Evolutionary conservation across 2,113 vertebrate species (phyloP).

Genomic region (Chlorodrepanis virens): DNA sequence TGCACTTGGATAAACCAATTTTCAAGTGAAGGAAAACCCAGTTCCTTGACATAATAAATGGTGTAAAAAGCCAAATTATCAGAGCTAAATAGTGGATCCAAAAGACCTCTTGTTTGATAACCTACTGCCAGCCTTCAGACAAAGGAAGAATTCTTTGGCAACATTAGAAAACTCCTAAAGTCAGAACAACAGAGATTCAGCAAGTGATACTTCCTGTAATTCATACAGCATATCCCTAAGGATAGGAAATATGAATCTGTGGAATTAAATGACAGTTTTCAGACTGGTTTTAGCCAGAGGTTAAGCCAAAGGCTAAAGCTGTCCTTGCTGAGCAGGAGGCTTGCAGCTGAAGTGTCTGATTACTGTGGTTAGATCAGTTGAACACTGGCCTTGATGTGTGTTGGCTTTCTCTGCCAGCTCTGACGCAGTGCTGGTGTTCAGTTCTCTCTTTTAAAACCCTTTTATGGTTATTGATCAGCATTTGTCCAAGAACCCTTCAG

Average conservation of each 20-base stretch:
- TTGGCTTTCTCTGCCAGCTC: neutral
- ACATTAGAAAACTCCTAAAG: neutral
- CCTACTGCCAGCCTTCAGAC: neutral
- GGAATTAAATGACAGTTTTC: neutral
- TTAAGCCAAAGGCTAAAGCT: conserved; percentile 4
- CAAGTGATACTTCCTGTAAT: neutral
- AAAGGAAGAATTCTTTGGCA: neutral
- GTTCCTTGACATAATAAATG: neutral
- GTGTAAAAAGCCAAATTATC: neutral
- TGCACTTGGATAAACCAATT: neutral
- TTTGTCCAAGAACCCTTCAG: neutral
- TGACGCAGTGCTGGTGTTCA: neutral
- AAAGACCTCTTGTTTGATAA: neutral
- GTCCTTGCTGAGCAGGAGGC: neutral
- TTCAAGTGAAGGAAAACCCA: neutral
- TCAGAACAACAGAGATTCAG: neutral
- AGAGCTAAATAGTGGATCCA: neutral
- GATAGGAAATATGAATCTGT: neutral
- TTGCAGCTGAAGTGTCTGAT: neutral
- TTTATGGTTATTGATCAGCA: neutral
- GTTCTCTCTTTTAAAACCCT: neutral
- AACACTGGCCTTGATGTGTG: neutral
- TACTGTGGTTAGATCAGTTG: neutral
- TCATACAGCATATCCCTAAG: neutral
- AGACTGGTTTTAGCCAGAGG: neutral